Evolutionary conservation across 2,797 vertebrate species (phyloP), one percentile per base, ranked within the genome.

Genomic region (Protonibea diacanthus): DNA sequence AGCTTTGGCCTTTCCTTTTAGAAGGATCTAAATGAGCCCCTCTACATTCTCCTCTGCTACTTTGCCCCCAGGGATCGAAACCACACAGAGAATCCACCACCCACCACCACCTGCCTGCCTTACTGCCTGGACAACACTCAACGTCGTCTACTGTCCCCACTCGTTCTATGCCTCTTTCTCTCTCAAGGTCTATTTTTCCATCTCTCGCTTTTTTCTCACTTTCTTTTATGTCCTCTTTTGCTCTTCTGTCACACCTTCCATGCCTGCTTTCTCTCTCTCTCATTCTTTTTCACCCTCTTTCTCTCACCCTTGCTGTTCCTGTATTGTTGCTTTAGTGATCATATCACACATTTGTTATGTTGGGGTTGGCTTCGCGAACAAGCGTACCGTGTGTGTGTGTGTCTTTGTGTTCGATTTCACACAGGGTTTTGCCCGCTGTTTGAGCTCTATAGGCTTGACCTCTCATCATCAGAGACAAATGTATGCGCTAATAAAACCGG

Each of bases 241-340:
- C 83, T 84, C 78, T 74, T 71, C 80, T 76, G 80, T 89, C 90
- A 89, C 88, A 89, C 85, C 58, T 87, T 84, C 76, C 71, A 49
- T 74, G 71, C n/a, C 68, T 66, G 67, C 45, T 84, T 64, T 77
- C 64, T 82, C 56, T 21, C 56, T 21, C 42, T 70, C 73, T 58
- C 23, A 10, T 66, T 77, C 15, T 8, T 49, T 60, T 55, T 25
- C 33, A 18, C 8, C 15, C 8, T 56, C 42, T 63, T 65, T 59
- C 29, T 76, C 53, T 75, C 58, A 66, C 68, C 78, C 80, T 78
- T 59, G 87, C 87, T 89, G 83, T 79, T 84, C 67, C 80, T 91
- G 74, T 89, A 88, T 92, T 91, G 88, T 86, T 88, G 86, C 90
- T 84, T 94, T 90, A 83, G 85, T 86, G 90, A 88, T 91, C 90